Conservation (phyloP, 2,797 vertebrate species). For the Macrochelys suwanniensis region DNA sequence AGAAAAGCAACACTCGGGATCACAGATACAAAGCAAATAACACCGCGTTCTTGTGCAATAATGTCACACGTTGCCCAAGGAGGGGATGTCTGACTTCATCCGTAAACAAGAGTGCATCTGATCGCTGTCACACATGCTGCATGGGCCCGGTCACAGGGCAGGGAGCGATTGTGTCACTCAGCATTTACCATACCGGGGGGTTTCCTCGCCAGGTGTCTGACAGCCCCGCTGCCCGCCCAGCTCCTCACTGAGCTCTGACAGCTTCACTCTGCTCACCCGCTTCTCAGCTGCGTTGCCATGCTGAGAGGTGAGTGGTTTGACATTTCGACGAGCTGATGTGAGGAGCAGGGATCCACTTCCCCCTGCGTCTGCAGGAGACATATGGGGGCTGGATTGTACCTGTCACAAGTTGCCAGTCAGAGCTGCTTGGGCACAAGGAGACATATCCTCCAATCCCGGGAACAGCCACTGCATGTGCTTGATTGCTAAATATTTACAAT, state of each 20-base stretch:
- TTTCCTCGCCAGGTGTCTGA: background rate
- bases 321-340: background rate
- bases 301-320: background rate
- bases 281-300: background rate
- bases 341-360: background rate
- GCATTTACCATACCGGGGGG: background rate
- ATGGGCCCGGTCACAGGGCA: background rate
- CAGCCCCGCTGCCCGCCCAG: background rate
- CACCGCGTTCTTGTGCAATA: background rate
- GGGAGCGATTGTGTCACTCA: background rate
- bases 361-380: background rate
- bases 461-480: background rate
- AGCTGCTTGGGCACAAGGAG: background rate
- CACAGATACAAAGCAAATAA: background rate
- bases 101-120: fast-evolving
- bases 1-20: background rate
- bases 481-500: conserved; percentile 30
- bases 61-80: conserved; percentile 7
- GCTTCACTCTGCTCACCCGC: fast-evolving
- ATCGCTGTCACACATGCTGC: background rate
- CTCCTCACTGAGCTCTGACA: fast-evolving
- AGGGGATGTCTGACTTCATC: conserved; percentile 21
- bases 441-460: background rate
- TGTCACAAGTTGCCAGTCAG: background rate
- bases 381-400: conserved; percentile 16